Conservation (phyloP, 2,113 vertebrate genomes). For the Peromyscus leucopus region DNA sequence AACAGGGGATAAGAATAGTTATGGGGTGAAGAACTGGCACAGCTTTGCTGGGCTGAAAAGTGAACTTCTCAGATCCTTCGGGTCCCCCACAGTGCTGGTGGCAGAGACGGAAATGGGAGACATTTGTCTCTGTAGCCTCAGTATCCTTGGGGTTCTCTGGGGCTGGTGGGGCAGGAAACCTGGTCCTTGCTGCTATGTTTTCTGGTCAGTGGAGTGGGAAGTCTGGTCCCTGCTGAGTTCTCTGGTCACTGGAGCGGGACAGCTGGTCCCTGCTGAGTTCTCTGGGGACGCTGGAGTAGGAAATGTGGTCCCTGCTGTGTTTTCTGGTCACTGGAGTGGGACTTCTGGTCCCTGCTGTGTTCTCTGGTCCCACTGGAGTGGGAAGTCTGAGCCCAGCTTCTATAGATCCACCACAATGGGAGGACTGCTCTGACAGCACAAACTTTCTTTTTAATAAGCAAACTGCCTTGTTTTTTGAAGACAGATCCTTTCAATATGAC, state of each 20-base stretch:
- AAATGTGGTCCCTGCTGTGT: background rate
- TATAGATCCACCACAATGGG: background rate
- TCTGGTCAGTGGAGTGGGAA: background rate
- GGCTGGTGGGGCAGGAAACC: background rate
- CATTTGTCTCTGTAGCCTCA: background rate
- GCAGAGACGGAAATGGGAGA: background rate
- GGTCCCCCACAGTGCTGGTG: background rate
- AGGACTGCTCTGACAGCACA: background rate
- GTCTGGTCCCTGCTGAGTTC: background rate
- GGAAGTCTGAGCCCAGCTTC: background rate
- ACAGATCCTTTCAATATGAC: background rate
- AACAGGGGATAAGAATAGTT: too few species aligned
- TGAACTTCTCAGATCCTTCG: too few species aligned
- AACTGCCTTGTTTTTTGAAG: background rate
- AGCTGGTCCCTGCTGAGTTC: background rate
- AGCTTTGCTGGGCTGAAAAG: background rate
- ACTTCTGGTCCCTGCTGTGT: background rate
- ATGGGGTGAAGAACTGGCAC: too few species aligned
- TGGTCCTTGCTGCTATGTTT: background rate
- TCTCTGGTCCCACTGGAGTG: background rate
- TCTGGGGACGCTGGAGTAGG: too few species aligned
- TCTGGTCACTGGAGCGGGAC: background rate
- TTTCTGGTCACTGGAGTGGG: background rate
- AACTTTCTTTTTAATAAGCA: background rate
- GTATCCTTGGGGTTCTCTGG: background rate